These are phyloP conservation scores for Nylanderia fulva DNA, from an alignment of 1,140 invertebrate species.

Conservation along the genomic window DNA sequence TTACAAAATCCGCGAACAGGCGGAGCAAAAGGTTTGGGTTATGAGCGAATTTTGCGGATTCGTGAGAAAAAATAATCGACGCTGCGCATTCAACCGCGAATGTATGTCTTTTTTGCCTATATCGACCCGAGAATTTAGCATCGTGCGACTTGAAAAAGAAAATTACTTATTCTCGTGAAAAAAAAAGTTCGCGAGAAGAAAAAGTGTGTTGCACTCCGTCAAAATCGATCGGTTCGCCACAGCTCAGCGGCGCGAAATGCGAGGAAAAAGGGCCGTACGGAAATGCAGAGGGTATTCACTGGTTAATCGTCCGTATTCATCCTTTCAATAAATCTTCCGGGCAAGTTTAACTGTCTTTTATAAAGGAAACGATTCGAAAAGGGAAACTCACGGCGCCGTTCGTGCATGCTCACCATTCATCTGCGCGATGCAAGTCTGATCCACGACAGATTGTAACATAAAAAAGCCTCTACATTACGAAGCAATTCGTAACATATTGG, in stretches of 20 bases:
- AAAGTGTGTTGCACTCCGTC: neutral
- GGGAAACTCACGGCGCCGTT: constrained; percentile 1
- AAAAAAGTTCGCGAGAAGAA: neutral
- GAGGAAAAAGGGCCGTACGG: constrained; percentile 37
- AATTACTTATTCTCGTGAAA: constrained; percentile 12
- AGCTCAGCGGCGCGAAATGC: neutral
- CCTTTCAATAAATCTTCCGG: constrained; percentile 52
- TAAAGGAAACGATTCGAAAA: constrained; percentile 27
- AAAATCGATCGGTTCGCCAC: constrained; percentile 34
- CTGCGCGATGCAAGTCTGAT: constrained; percentile 40
- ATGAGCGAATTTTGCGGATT: neutral
- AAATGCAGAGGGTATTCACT: constrained; percentile 58
- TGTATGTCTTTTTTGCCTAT: too few relatives aligned
- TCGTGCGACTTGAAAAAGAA: neutral
- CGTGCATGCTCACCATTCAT: constrained; percentile 56
- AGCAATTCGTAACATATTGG: too few relatives aligned
- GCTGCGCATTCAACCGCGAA: neutral
- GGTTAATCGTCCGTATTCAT: constrained; percentile 62
- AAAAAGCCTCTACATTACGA: constrained; percentile 16
- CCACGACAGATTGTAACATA: constrained; percentile 41
- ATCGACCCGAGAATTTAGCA: too few relatives aligned
- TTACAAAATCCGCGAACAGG: constrained; percentile 14
- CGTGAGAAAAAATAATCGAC: neutral
- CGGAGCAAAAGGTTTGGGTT: neutral
- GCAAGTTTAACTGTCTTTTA: constrained; percentile 31